These are phyloP conservation scores for Adelges cooleyi DNA, from an alignment of 1,140 invertebrate species.

Conservation along the genomic window DNA sequence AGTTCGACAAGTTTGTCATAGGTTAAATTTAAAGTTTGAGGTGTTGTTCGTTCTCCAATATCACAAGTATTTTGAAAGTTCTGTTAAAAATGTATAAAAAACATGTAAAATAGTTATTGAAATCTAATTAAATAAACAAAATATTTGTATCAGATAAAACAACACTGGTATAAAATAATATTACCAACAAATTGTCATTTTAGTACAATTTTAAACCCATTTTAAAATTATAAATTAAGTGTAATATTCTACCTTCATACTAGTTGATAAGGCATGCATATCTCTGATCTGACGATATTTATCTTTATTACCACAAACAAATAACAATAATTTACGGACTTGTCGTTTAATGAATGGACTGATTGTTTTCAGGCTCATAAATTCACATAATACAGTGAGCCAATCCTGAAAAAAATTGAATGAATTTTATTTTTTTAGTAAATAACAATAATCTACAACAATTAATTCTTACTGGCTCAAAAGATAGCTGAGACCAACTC, in stretches of 20 bases:
- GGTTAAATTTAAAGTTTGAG: slow-evolving; percentile 36
- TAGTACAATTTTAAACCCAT: no score
- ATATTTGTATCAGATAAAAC: no score
- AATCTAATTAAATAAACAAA: no score
- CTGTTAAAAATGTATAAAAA: not conserved
- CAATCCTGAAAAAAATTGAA: slow-evolving; percentile 43
- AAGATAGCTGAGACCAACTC: slow-evolving; percentile 46
- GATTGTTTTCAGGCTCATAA: slow-evolving; percentile 76
- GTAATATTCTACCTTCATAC: slow-evolving; percentile 63
- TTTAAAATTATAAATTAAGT: no score
- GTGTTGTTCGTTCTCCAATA: not conserved
- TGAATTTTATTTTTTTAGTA: not conserved
- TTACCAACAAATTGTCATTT: no score
- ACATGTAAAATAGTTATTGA: slow-evolving; percentile 7
- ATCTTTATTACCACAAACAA: slow-evolving; percentile 91
- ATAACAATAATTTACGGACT: slow-evolving; percentile 78
- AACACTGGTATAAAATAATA: no score
- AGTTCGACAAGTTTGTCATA: slow-evolving; percentile 85
- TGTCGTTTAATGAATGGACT: slow-evolving; percentile 57
- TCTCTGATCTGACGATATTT: slow-evolving; percentile 88
- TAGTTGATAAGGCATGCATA: slow-evolving; percentile 75
- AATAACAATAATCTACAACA: slow-evolving; percentile 11
- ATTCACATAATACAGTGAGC: slow-evolving; percentile 81
- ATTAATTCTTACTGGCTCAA: slow-evolving; percentile 40
- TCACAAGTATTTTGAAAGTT: slow-evolving; percentile 13